Base-by-base conservation (phyloP, 2,797 vertebrate species). In the Dipus sagitta region DNA sequence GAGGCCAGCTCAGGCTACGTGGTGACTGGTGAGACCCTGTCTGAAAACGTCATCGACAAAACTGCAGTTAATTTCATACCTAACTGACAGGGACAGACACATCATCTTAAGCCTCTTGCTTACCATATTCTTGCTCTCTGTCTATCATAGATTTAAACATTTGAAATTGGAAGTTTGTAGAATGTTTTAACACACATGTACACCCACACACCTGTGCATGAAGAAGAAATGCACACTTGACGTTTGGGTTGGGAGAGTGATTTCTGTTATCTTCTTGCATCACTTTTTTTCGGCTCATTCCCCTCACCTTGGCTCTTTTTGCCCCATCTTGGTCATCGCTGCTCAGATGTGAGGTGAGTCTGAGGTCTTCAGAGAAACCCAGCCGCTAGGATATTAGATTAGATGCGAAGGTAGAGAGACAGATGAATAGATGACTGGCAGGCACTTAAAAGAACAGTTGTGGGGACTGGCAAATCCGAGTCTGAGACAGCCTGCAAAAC, bases 141-240 rank as follows among this genome's bases (percentile, higher is more conserved):
- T 4, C 2, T 60, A 91, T 34, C 64, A 91, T 26, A 85, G 78
- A 47, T 87, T 95, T 70, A 24, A 47, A 89, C 54, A 58, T n/a
- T 2, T 64, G 70, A 78, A 78, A 82, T 75, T 14, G 62, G 26
- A 77, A 72, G 65, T 88, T 58, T 88, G 7, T 88, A 78, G 74
- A 88, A 83, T 0, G 4, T 70, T 81, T n/a, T 81, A 34, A 42
- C n/a, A 20, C 0, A 9, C 32, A 21, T 24, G 21, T 38, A n/a
- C 18, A 54, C 23, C 26, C 34, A 42, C 4, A 42, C n/a, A 26
- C 23, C 34, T 32, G 21, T 26, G 6, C 38, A 68, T 14, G 18
- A 14, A 58, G 2, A 67, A 14, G 38, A 75, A 52, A 75, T 80
- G 20, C 9, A 52, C 20, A 54, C 14, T 12, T 21, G 6, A 60